Evolutionary conservation across 2,888 invertebrate species (phyloP), one percentile per base, ranked within the genome.

Genomic region (Nudaria mundana): DNA sequence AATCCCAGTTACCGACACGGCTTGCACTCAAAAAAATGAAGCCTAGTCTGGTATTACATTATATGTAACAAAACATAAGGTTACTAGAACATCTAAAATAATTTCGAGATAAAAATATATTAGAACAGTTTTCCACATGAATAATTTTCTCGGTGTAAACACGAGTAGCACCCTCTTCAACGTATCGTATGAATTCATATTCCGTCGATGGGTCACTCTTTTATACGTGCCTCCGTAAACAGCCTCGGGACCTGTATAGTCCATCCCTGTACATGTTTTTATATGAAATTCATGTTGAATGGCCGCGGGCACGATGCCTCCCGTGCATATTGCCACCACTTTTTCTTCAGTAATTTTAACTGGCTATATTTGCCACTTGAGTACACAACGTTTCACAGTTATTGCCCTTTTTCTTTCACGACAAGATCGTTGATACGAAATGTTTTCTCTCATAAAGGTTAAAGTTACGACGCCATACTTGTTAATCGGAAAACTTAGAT

Each of bases 281-380:
- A 44, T 48, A 49, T 49, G 44, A 37, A 46, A 51, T 63, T 63
- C 61, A 63, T 53, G 61, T 41, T 45, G 38, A 37, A 24, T 7
- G 32, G 30, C 48, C 51, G 48, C 59, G 52, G 50, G 47, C 40
- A 37, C 37, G 43, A 38, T 32, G 41, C 42, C 48, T 35, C 40
- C 37, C 43, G 39, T 26, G 45, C 41, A 44, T 53, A 51, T 59
- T 49, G 56, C 44, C 37, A 52, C 37, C 44, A 52, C 52, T 60
- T 52, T 61, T 56, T 63, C 57, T 63, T 50, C 44, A 42, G 62
- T 57, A 61, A 54, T 56, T 56, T 47, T 47, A 52, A 60, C 56
- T 52, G 56, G 51, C 51, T 56, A 52, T 63, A 60, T 63, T 63
- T 47, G 48, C 53, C 54, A 44, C 51, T 44, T 26, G 52, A 45